Conservation (phyloP, 2,888 invertebrate species). For the Chromoteleia sp. region DNA sequence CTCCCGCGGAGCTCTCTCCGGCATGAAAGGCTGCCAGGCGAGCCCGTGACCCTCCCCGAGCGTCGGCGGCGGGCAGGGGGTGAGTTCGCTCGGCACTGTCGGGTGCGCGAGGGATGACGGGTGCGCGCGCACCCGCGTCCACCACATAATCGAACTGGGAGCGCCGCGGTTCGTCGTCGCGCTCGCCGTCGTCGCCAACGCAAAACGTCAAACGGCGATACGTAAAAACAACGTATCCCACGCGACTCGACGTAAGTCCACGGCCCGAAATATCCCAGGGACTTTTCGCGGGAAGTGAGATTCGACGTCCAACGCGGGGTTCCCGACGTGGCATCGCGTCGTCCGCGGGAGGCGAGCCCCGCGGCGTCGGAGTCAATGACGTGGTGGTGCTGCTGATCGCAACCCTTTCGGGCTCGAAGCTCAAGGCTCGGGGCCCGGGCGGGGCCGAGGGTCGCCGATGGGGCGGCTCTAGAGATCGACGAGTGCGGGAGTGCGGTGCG, state of each 20-base stretch:
- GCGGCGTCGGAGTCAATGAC: slow-evolving; percentile 27
- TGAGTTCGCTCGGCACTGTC: neutral
- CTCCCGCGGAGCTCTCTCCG: slow-evolving; percentile 8
- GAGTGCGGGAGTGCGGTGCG: slow-evolving; percentile 45
- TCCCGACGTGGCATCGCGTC: neutral
- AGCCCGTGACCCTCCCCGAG: slow-evolving; percentile 62
- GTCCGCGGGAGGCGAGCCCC: neutral
- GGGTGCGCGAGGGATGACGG: slow-evolving; percentile 66
- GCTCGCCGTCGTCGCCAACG: slow-evolving; percentile 61
- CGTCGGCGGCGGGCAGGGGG: neutral
- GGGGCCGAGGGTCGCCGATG: slow-evolving; percentile 3
- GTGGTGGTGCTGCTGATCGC: slow-evolving; percentile 38
- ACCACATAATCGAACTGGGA: slow-evolving; percentile 84
- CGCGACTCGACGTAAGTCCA: slow-evolving; percentile 2
- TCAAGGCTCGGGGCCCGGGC: neutral
- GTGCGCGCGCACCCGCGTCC: slow-evolving; percentile 78
- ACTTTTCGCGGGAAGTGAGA: neutral
- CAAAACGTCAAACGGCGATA: slow-evolving; percentile 60
- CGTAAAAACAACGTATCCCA: slow-evolving; percentile 22
- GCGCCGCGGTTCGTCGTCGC: slow-evolving; percentile 83
- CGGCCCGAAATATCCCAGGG: neutral
- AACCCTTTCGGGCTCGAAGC: neutral
- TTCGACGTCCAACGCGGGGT: no score
- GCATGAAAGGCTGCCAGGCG: slow-evolving; percentile 42
- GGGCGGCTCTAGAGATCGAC: neutral